phyloP scores from a whole-genome alignment of 2,797 vertebrate species.

The Sebastes trivittatus region DNA sequence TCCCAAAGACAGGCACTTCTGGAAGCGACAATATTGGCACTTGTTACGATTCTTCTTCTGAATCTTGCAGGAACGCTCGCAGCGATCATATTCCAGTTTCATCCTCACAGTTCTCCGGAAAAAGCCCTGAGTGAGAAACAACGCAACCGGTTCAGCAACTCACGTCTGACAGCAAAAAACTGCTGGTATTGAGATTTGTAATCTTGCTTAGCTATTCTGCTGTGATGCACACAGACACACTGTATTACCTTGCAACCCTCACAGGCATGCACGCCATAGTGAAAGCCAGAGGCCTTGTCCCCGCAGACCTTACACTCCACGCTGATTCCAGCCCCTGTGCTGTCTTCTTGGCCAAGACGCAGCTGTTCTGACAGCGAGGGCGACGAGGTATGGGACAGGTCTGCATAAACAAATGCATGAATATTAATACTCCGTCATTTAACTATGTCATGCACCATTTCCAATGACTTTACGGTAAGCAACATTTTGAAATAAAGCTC shows the following conservation, averaged over 20 bases:
- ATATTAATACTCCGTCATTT: not conserved
- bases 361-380: conserved; percentile 94
- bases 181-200: not conserved
- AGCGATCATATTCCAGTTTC: conserved; percentile 97
- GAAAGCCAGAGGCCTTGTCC: conserved; percentile 97
- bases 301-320: conserved; percentile 98
- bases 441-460: not conserved
- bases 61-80: conserved; percentile 95
- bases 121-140: conserved; percentile 87
- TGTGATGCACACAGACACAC: not conserved
- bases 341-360: conserved; percentile 88
- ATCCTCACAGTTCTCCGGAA: conserved; percentile 97
- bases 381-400: conserved; percentile 89
- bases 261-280: conserved; percentile 97
- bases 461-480: not conserved
- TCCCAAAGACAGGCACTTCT: conserved; percentile 97
- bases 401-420: conserved; percentile 65
- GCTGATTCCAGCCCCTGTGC: conserved; percentile 82
- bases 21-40: conserved; percentile 99
- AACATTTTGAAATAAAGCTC: not conserved
- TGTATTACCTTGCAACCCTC: conserved; percentile 96
- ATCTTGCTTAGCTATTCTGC: not conserved
- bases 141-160: not conserved
- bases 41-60: conserved; percentile 99
- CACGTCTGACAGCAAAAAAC: not conserved